Evolutionary conservation across 2,113 vertebrate species (phyloP).

Genomic region (Saiga tatarica): DNA sequence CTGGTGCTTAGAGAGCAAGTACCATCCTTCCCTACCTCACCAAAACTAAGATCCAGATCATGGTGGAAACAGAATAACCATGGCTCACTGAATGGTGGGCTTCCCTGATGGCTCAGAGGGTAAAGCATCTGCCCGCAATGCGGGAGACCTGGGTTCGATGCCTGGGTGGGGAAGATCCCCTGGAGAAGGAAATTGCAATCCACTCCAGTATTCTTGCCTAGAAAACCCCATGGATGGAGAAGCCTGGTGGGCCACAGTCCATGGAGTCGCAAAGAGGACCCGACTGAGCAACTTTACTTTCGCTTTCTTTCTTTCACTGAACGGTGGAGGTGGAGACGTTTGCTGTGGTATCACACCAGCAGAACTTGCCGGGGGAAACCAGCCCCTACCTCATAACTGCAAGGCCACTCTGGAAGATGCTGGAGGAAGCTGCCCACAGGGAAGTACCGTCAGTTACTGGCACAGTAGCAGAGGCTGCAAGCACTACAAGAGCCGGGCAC

Average conservation of each 20-base stretch:
- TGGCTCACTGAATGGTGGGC: neutral
- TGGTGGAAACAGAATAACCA: neutral
- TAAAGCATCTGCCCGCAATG: neutral
- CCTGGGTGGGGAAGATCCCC: neutral
- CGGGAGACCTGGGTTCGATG: neutral
- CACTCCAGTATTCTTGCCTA: neutral
- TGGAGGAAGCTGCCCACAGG: neutral
- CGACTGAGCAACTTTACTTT: accelerated
- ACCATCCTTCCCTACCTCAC: neutral
- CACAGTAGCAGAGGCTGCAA: neutral
- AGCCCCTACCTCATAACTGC: neutral
- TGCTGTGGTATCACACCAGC: neutral
- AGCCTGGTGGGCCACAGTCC: neutral
- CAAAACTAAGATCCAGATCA: neutral
- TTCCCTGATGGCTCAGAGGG: neutral
- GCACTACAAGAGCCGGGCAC: neutral
- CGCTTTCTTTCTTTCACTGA: neutral
- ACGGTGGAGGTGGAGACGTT: neutral
- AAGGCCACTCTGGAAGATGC: neutral
- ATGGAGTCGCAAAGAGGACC: neutral
- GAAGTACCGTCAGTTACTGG: neutral
- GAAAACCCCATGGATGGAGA: neutral
- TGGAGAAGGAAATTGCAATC: neutral
- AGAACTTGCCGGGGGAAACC: neutral
- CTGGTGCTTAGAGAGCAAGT: neutral